Percentiles rank a stretch among this genome's conserved stretches.
These are phyloP conservation scores for Syrphus vitripennis DNA, from an alignment of 2,888 invertebrate species.

Conservation along the genomic window DNA sequence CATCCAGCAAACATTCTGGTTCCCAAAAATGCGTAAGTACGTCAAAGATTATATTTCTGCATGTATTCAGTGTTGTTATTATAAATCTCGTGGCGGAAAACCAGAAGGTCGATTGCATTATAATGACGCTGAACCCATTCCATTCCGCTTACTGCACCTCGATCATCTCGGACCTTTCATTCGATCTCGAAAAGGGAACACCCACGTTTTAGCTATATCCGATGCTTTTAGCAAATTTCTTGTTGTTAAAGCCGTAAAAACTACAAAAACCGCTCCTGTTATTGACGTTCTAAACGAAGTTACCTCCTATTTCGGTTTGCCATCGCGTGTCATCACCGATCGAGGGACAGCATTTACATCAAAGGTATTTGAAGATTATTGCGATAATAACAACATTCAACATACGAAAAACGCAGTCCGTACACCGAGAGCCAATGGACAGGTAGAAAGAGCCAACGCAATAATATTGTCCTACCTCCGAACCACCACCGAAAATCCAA, in stretches of 20 bases:
- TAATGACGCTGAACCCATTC: too few species aligned
- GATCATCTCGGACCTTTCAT: constrained; percentile 69
- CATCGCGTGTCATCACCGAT: constrained; percentile 72
- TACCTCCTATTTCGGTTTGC: constrained; percentile 69
- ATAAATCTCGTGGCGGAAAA: too few species aligned
- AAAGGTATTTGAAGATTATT: constrained; percentile 71
- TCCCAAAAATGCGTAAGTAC: too few species aligned
- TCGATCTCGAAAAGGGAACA: constrained; percentile 28
- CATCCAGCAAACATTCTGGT: too few species aligned
- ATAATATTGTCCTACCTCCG: constrained; percentile 70
- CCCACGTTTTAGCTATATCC: constrained; percentile 28
- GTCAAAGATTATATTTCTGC: too few species aligned
- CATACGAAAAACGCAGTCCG: constrained; percentile 72
- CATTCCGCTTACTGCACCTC: constrained; percentile 61
- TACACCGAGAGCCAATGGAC: constrained; percentile 70
- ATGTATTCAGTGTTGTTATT: too few species aligned
- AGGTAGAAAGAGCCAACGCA: constrained; percentile 64
- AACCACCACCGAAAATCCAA: constrained; percentile 52
- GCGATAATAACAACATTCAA: constrained; percentile 63
- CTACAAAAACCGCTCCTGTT: constrained; percentile 34
- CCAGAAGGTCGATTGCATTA: too few species aligned
- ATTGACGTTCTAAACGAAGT: constrained; percentile 40
- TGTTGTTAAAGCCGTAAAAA: constrained; percentile 47
- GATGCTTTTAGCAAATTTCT: constrained; percentile 54
- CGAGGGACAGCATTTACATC: constrained; percentile 74